Evolutionary conservation across 92 coral and sea anemone genomes (phyloP), one percentile per base, ranked within the genome.

Genomic region (Isaurus tuberculatus): DNA sequence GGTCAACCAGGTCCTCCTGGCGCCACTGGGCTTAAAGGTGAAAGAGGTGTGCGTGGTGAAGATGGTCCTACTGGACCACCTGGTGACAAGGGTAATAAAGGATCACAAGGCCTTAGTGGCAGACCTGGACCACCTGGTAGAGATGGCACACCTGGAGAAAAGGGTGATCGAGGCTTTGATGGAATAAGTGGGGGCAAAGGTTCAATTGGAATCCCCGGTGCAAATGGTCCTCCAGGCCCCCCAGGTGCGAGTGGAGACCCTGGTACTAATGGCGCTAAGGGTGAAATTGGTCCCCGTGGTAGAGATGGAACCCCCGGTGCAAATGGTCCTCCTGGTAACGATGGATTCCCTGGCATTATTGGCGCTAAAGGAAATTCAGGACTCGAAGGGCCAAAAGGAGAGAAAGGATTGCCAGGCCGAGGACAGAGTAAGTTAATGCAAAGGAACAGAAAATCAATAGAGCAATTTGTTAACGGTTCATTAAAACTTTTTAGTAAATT

Each of bases 291-390:
- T 23, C 85, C 89, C 0, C 31, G 60, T 17, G 67, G 77, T 0
- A 32, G 37, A 5, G 79, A 81, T 55, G 92, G 92, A 2, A 60
- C 81, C 1, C 83, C 81, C 83, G 90, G 90, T 27, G 65, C 34
- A 22, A 70, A 79, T 4, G 91, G 93, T 2, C 85, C 75, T 3
- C 75, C 58, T 57, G 93, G 93, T 34, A 42, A 23, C 22, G 67
- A 48, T 72, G 93, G 93, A 19, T 74, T 92, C 28, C 49, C 87
- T 32, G 97, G 97, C 6, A 2, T 40, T 2, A 79, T 82, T 86
- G 98, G 98, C 22, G 15, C 65, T 9, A 78, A 87, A n/a, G 98
- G 98, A 10, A 80, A 42, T 34, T 69, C 80, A 7, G 98, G 98
- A 37, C 20, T 22, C 1, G 4, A 1, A 15, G 90, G 90, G 23